Conservation (phyloP, 2,797 vertebrate genomes). For the Psittacula derbiana region DNA sequence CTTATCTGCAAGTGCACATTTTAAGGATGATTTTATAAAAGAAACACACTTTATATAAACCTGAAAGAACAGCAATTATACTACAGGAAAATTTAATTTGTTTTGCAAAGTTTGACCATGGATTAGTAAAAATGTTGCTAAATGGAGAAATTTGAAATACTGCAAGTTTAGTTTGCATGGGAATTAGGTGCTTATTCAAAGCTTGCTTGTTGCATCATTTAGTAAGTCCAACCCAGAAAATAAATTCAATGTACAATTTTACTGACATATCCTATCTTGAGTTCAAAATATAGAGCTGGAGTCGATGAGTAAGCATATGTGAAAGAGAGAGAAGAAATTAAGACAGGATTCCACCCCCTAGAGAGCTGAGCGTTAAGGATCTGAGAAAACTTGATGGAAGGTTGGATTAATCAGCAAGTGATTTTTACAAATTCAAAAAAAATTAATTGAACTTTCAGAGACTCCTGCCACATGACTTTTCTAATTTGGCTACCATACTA, state of each 20-base stretch:
- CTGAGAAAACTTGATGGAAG: neutral
- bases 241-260: neutral
- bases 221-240: neutral
- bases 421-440: neutral
- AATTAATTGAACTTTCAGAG: neutral
- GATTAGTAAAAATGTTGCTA: neutral
- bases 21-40: neutral
- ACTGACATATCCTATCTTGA: neutral
- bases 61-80: neutral
- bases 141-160: neutral
- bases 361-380: neutral
- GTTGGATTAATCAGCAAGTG: neutral
- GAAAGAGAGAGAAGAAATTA: neutral
- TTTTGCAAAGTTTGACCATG: accelerated
- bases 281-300: neutral
- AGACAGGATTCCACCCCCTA: accelerated
- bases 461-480: accelerated
- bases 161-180: neutral
- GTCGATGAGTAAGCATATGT: accelerated
- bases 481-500: neutral
- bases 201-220: neutral
- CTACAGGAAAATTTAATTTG: neutral
- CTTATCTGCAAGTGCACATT: neutral
- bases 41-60: neutral
- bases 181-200: neutral